Percentiles rank a stretch among this genome's conserved stretches.
These are phyloP conservation scores for Spizaetus ornatus DNA, from an alignment of 2,113 vertebrate genomes.

Conservation along the genomic window DNA sequence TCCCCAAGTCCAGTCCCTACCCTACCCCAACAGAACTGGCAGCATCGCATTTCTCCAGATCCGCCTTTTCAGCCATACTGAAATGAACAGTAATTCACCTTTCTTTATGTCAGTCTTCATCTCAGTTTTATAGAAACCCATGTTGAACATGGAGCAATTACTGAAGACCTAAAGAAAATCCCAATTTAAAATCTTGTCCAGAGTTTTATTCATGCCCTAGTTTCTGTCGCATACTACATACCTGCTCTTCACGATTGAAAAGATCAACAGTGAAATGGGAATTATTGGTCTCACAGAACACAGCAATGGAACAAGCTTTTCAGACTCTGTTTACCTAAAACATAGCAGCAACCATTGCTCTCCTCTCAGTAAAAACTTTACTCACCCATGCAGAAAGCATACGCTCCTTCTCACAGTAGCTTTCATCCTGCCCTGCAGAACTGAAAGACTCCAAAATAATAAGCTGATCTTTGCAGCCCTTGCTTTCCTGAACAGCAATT, in stretches of 20 bases:
- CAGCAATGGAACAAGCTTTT: background rate
- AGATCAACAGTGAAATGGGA: background rate
- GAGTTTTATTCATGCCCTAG: background rate
- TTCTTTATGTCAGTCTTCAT: background rate
- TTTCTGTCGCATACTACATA: background rate
- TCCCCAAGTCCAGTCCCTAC: background rate
- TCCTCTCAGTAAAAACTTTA: background rate
- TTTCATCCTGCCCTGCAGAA: background rate
- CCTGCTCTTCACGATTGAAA: background rate
- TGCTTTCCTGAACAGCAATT: background rate
- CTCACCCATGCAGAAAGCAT: accelerated
- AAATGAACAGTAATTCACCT: background rate
- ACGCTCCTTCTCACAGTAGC: background rate
- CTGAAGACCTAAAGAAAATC: background rate
- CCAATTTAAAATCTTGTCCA: background rate
- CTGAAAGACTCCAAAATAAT: background rate
- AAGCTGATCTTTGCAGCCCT: background rate
- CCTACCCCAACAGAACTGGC: background rate
- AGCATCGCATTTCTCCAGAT: background rate
- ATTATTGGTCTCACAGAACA: background rate
- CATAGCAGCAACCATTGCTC: background rate
- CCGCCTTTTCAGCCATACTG: background rate
- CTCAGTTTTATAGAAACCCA: background rate
- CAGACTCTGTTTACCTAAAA: background rate
- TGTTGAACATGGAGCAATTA: background rate